A percentile compares a stretch with the other conserved stretches of the same genome.
Conservation (phyloP, 2,113 vertebrate species). For the Osmerus mordax region DNA sequence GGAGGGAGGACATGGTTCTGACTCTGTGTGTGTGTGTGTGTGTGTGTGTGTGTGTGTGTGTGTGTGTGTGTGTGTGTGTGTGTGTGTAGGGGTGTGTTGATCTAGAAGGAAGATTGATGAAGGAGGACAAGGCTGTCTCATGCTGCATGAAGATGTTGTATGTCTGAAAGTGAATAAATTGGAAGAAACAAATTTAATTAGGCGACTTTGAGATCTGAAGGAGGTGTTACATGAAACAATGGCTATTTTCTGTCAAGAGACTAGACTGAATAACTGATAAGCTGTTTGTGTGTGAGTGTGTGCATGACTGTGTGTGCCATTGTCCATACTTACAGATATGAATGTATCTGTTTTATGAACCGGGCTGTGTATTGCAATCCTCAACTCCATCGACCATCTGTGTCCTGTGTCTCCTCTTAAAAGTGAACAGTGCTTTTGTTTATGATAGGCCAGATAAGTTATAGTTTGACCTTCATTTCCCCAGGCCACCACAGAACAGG, state of each 20-base stretch:
- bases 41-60: constrained; percentile 25
- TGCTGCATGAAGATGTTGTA: constrained; percentile 35
- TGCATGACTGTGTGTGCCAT: background rate
- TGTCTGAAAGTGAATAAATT: constrained; percentile 57
- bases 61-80: constrained; percentile 17
- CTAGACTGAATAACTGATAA: constrained; percentile 43
- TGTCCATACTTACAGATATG: background rate
- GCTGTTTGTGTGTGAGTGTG: constrained; percentile 34
- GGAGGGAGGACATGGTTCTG: constrained; percentile 38
- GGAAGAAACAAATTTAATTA: constrained; percentile 65
- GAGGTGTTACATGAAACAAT: constrained; percentile 53
- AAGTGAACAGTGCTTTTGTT: constrained; percentile 41
- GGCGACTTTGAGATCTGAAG: constrained; percentile 46
- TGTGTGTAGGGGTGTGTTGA: constrained; percentile 20
- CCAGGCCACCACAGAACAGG: constrained; percentile 44
- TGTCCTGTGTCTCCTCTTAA: constrained; percentile 40
- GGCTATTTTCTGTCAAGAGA: constrained; percentile 47
- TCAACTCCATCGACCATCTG: constrained; percentile 45
- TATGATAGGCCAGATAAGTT: constrained; percentile 53
- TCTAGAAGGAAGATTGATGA: constrained; percentile 51
- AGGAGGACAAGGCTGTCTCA: constrained; percentile 42
- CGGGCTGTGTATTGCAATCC: background rate
- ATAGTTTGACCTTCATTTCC: constrained; percentile 52
- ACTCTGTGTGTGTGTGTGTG: constrained; percentile 33
- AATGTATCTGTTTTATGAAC: background rate